Percentiles rank a stretch among this genome's conserved stretches.
Conservation (phyloP, 2,888 invertebrate species). For the Tenthredo distinguenda region DNA sequence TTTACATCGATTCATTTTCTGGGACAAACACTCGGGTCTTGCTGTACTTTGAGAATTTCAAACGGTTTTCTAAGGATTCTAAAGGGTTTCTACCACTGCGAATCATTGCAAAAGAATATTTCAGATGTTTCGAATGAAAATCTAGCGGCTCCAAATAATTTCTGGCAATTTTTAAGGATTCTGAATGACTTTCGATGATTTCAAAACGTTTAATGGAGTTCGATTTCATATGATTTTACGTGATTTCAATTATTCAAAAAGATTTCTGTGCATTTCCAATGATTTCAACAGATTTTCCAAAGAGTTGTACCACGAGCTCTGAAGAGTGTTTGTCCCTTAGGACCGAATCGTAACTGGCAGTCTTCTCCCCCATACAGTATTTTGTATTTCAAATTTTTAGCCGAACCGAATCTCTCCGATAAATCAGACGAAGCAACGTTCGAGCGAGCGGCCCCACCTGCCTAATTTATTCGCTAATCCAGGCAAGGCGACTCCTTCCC, state of each 20-base stretch:
- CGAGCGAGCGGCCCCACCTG: constrained; percentile 69
- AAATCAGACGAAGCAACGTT: constrained; percentile 69
- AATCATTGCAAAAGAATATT: too few species aligned
- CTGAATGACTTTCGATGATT: neutral
- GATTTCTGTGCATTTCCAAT: neutral
- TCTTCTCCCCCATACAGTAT: neutral
- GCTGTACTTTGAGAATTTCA: neutral
- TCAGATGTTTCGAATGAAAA: neutral
- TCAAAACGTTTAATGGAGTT: too few species aligned
- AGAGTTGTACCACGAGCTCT: neutral
- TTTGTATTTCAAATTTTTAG: constrained; percentile 58
- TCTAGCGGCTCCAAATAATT: neutral
- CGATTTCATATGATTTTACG: too few species aligned
- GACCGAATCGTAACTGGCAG: neutral
- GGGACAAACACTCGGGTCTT: neutral
- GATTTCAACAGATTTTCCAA: neutral
- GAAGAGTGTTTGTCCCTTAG: neutral
- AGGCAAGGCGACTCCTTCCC: constrained; percentile 64
- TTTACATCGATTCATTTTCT: neutral
- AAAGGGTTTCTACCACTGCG: neutral
- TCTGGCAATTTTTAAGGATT: neutral
- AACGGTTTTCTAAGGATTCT: neutral
- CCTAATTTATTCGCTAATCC: constrained; percentile 73
- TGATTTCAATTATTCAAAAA: too few species aligned
- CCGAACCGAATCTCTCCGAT: constrained; percentile 72